A percentile compares a stretch with the other conserved stretches of the same genome.
Conservation (phyloP, 2,113 vertebrate species). For the Odontophorus gujanensis region DNA sequence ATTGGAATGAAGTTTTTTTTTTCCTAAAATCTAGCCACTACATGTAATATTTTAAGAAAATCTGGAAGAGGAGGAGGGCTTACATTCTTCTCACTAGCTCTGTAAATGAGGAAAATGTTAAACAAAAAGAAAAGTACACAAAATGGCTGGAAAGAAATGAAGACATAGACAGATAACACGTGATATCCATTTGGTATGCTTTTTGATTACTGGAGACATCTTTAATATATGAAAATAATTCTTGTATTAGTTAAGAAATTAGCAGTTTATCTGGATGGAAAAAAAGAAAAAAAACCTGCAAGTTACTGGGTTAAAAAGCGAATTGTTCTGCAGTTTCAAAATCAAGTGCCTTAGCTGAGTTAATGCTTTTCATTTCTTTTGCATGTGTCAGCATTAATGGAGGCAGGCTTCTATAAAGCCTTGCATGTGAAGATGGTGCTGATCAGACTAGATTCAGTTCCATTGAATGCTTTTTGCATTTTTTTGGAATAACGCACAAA, state of each 20-base stretch:
- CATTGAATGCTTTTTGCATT: slow-evolving; percentile 78
- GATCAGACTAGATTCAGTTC: slow-evolving; percentile 84
- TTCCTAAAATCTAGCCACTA: neutral
- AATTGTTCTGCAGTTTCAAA: slow-evolving; percentile 84
- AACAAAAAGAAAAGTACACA: neutral
- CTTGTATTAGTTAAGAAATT: slow-evolving; percentile 75
- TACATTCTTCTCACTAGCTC: neutral
- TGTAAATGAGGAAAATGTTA: neutral
- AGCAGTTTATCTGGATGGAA: slow-evolving; percentile 66
- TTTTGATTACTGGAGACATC: slow-evolving; percentile 54
- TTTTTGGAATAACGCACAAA: slow-evolving; percentile 76
- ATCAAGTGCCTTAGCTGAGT: slow-evolving; percentile 82
- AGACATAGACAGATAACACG: neutral
- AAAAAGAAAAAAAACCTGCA: slow-evolving; percentile 29
- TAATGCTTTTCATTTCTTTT: slow-evolving; percentile 86
- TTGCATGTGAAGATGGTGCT: slow-evolving; percentile 84
- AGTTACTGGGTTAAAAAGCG: slow-evolving; percentile 77
- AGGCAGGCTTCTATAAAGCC: slow-evolving; percentile 81
- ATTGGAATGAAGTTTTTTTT: neutral
- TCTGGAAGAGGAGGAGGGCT: neutral
- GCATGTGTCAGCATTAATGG: slow-evolving; percentile 86
- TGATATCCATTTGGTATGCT: neutral
- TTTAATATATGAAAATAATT: slow-evolving; percentile 75
- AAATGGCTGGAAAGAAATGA: neutral
- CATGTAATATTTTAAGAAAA: neutral